These are phyloP conservation scores for Albula glossodonta DNA, from an alignment of 2,113 vertebrate genomes.

Conservation along the genomic window DNA sequence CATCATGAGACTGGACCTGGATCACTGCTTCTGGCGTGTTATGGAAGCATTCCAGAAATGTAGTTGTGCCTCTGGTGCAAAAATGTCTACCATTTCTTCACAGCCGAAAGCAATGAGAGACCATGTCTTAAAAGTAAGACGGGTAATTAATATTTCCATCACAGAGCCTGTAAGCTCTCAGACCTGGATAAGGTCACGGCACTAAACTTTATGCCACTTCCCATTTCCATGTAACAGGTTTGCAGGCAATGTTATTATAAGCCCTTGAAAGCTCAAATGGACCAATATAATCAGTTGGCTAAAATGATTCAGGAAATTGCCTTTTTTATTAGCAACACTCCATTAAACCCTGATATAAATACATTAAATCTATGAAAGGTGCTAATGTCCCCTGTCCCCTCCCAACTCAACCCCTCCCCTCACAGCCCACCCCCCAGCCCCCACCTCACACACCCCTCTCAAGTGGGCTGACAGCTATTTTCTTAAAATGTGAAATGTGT, in stretches of 20 bases:
- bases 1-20: neutral
- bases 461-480: slow-evolving; percentile 11
- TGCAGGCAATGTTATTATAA: slow-evolving; percentile 51
- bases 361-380: slow-evolving; percentile 54
- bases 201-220: slow-evolving; percentile 55
- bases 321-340: slow-evolving; percentile 64
- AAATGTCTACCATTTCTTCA: neutral
- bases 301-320: slow-evolving; percentile 58
- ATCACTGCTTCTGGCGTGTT: neutral
- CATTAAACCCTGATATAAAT: slow-evolving; percentile 61
- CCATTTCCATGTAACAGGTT: slow-evolving; percentile 55
- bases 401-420: slow-evolving; percentile 6
- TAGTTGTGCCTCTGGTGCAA: neutral
- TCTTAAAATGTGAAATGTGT: slow-evolving; percentile 41
- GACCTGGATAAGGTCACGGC: slow-evolving; percentile 41
- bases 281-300: slow-evolving; percentile 52
- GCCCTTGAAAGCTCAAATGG: slow-evolving; percentile 43
- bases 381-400: slow-evolving; percentile 38
- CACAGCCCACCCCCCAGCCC: too few relatives aligned
- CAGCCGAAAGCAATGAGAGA: neutral
- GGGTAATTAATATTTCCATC: slow-evolving; percentile 53
- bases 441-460: neutral
- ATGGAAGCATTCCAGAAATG: neutral
- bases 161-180: slow-evolving; percentile 38
- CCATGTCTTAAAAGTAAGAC: slow-evolving; percentile 5